phyloP scores from a whole-genome alignment of 2,888 invertebrate species.

The Chydorus sphaericus region DNA sequence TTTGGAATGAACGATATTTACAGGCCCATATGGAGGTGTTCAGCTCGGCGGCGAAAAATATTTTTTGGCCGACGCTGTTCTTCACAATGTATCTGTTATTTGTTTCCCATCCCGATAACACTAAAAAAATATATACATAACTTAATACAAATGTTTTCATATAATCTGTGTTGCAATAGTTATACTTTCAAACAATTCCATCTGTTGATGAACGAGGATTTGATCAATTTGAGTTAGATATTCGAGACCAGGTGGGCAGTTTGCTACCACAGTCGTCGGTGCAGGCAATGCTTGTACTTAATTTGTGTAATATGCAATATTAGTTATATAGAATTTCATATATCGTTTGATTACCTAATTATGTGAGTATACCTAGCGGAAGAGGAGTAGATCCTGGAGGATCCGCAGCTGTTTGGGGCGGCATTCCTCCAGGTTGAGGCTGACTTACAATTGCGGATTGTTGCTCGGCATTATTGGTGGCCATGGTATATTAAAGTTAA shows the following conservation, averaged over 20 bases:
- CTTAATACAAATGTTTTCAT: not conserved
- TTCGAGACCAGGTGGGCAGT: slow-evolving; percentile 72
- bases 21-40: slow-evolving; percentile 77
- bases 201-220: slow-evolving; percentile 35
- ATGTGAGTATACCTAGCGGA: too few relatives aligned
- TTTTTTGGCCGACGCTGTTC: slow-evolving; percentile 60
- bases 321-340: too few relatives aligned
- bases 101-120: slow-evolving; percentile 71
- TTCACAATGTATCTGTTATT: slow-evolving; percentile 76
- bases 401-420: too few relatives aligned
- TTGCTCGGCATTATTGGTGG: too few relatives aligned
- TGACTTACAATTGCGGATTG: too few relatives aligned
- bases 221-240: slow-evolving; percentile 78
- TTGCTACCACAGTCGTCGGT: slow-evolving; percentile 50
- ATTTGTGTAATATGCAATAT: too few relatives aligned
- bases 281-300: too few relatives aligned
- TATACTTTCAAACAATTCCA: slow-evolving; percentile 24
- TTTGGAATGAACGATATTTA: slow-evolving; percentile 64
- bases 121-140: slow-evolving; percentile 30
- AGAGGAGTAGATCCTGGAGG: too few relatives aligned
- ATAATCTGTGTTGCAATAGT: too few relatives aligned
- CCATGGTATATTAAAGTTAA: too few relatives aligned
- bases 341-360: too few relatives aligned
- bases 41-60: slow-evolving; percentile 67
- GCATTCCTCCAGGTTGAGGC: too few relatives aligned